Evolutionary conservation across 1,140 invertebrate genomes (phyloP).

Genomic region (Aradophagus sp.): DNA sequence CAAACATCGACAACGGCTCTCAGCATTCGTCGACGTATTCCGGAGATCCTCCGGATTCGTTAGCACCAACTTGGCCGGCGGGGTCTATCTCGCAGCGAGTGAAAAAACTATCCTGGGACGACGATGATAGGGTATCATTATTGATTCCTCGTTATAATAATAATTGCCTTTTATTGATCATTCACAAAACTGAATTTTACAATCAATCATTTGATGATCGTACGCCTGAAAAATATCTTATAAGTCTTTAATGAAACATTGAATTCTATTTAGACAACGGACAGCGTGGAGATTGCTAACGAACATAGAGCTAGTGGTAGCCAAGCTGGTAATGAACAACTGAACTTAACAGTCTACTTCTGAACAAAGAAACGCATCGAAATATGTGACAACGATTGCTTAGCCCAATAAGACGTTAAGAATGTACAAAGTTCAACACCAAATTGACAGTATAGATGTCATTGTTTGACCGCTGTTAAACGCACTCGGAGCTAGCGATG

Average conservation of each 20-base stretch:
- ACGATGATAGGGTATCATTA: constrained; percentile 75
- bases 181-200: constrained; percentile 27
- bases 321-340: constrained; percentile 70
- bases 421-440: constrained; percentile 26
- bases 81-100: constrained; percentile 79
- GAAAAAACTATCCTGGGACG: constrained; percentile 85
- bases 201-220: constrained; percentile 34
- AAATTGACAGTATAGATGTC: no score
- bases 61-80: constrained; percentile 74
- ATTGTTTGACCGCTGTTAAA: no score
- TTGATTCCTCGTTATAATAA: constrained; percentile 2
- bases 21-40: constrained; percentile 71
- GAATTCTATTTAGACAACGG: constrained; percentile 73
- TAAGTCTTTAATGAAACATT: constrained; percentile 45
- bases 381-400: not conserved
- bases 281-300: constrained; percentile 76
- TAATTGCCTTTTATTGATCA: constrained; percentile 22
- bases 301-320: constrained; percentile 69
- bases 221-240: constrained; percentile 38
- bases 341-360: constrained; percentile 78
- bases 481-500: no score
- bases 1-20: constrained; percentile 63
- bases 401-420: constrained; percentile 14
- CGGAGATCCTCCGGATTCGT: constrained; percentile 67
- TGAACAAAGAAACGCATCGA: constrained; percentile 51